These are phyloP conservation scores for Myotis lucifugus DNA, from an alignment of 2,113 vertebrate species.

Conservation along the genomic window DNA sequence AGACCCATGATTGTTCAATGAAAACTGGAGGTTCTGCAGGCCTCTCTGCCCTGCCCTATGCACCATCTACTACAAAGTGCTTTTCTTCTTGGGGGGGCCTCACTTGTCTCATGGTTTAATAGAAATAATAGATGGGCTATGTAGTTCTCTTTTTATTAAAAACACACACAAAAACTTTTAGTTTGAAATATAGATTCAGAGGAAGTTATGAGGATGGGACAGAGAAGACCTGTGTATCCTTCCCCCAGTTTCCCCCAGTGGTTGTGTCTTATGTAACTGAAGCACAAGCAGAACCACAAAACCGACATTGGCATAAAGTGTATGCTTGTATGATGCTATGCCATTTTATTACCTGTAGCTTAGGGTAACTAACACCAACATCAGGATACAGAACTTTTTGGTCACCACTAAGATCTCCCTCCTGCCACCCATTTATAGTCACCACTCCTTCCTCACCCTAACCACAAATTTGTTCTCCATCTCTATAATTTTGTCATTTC, in stretches of 20 bases:
- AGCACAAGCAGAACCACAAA: not conserved
- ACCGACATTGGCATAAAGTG: not conserved
- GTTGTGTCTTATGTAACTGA: not conserved
- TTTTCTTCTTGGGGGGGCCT: not conserved
- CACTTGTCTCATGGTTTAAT: not conserved
- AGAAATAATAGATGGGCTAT: not conserved
- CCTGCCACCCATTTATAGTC: not conserved
- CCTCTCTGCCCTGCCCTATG: not conserved
- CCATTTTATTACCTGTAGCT: not conserved
- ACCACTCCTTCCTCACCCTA: not conserved
- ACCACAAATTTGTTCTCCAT: not conserved
- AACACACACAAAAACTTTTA: not conserved
- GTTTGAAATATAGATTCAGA: conserved; percentile 8
- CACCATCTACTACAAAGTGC: not conserved
- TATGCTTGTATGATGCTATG: not conserved
- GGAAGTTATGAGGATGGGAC: not conserved
- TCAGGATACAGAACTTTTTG: not conserved
- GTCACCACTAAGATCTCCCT: not conserved
- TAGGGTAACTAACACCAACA: not conserved
- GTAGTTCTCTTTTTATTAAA: not conserved
- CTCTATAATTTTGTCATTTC: conserved; percentile 14
- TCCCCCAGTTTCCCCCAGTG: accelerated
- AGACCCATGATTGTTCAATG: not conserved
- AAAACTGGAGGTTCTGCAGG: not conserved
- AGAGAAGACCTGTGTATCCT: not conserved